These are phyloP conservation scores for Donacobius atricapilla DNA, from an alignment of 2,113 vertebrate genomes.

Conservation along the genomic window DNA sequence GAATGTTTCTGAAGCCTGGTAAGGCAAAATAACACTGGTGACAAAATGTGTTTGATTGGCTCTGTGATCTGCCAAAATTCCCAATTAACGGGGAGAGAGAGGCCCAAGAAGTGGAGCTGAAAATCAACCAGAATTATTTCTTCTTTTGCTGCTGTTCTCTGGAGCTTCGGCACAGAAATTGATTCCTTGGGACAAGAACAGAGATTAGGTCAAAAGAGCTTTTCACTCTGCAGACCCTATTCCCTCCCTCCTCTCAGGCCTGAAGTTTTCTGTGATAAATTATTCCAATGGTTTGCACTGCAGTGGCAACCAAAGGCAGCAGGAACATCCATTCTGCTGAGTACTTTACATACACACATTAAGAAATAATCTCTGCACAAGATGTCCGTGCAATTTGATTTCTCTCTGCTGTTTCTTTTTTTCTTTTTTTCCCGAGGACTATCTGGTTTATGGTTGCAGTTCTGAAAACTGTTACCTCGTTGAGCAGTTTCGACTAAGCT, in stretches of 20 bases:
- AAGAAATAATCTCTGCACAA: not conserved
- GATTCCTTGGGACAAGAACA: not conserved
- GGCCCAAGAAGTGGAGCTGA: not conserved
- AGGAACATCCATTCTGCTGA: not conserved
- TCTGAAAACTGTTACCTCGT: conserved; percentile 24
- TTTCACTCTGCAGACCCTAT: not conserved
- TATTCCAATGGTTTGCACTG: not conserved
- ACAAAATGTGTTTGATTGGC: not conserved
- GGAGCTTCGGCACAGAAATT: not conserved
- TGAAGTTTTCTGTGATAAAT: not conserved
- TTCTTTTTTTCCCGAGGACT: not conserved
- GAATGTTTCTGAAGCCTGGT: not conserved
- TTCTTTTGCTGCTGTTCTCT: not conserved
- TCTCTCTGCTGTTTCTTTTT: not conserved
- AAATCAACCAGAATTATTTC: not conserved
- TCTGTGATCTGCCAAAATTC: not conserved
- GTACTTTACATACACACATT: not conserved
- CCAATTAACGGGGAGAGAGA: not conserved
- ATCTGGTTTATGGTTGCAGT: conserved; percentile 32
- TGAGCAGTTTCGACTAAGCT: not conserved
- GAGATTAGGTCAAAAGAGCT: not conserved
- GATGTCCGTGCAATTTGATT: not conserved
- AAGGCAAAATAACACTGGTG: not conserved
- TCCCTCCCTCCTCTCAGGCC: not conserved
- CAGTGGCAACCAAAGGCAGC: not conserved